Evolutionary conservation across 1,140 invertebrate species (phyloP), one percentile per base, ranked within the genome.

Genomic region (Tetraneura akinire): DNA sequence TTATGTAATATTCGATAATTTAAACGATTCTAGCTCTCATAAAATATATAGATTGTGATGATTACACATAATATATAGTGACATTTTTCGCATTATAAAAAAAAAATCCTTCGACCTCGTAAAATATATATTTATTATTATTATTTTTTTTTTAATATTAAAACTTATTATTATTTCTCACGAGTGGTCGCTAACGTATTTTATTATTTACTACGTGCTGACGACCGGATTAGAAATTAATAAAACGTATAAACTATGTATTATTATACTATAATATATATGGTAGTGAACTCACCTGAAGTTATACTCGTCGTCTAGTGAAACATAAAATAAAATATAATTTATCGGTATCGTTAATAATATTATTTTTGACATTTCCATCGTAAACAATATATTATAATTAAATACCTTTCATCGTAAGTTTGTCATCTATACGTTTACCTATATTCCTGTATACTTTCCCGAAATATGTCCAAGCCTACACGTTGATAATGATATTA

Each of bases 181-280:
- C 66, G 66, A 42, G 14, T 3, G 14, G n/a, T n/a, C 3, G 11
- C 1, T 13, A 3, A 16, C 23, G 32, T 1, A 21, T 60, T 3
- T 23, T 18, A 32, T 42, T 66, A 66, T 66, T 66, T 42, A 66
- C 62, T n/a, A 42, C 6, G 42, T 8, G 6, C 13, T 3, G 14
- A 18, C 45, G 66, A 18, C 66, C 66, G 14, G 66, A 49, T 70
- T 49, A 70, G 45, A 49, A 70, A 49, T 49, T 70, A 70, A 49
- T 26, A 18, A 70, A 47, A 70, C 23, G 32, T 21, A 23, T 45
- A 42, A 68, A n/a, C 3, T n/a, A n/a, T n/a, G n/a, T n/a, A n/a
- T n/a, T n/a, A n/a, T n/a, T n/a, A n/a, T 13, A 21, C 6, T 21
- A 66, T 45, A 32, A 42, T 66, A 42, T 45, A 64, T 2, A 29